Evolutionary conservation across 2,888 invertebrate genomes (phyloP).

Genomic region (Diplazon laetatorius): DNA sequence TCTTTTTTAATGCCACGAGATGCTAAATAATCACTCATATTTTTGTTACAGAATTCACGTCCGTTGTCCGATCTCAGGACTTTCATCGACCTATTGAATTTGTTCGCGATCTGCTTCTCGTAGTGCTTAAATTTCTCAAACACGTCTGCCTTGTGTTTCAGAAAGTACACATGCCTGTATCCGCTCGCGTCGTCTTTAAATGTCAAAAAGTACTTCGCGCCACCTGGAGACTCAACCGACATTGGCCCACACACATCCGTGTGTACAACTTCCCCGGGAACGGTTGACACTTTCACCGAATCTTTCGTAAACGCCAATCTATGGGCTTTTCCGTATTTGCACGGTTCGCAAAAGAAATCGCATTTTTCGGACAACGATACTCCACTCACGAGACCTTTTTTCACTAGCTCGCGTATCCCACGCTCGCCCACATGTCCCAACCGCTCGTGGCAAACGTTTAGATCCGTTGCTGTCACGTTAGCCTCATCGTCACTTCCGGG

Average conservation of each 20-base stretch:
- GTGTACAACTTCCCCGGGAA: background rate
- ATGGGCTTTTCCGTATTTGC: background rate
- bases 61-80: too few species aligned
- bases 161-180: background rate
- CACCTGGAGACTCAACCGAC: background rate
- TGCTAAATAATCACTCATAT: background rate
- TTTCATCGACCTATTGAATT: constrained; percentile 9
- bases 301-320: background rate
- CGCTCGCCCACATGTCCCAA: background rate
- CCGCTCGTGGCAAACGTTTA: background rate
- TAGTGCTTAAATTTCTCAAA: background rate
- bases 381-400: background rate
- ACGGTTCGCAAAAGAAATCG: background rate
- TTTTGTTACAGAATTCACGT: background rate
- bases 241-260: too few species aligned
- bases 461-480: background rate
- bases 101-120: background rate
- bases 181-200: background rate
- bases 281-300: background rate
- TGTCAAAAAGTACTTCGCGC: background rate
- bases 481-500: background rate
- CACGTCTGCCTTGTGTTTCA: background rate
- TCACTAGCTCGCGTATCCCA: background rate
- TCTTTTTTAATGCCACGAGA: too few species aligned
- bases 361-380: background rate